Evolutionary conservation across 2,888 invertebrate species (phyloP).

Genomic region (Trachelus tabidus): DNA sequence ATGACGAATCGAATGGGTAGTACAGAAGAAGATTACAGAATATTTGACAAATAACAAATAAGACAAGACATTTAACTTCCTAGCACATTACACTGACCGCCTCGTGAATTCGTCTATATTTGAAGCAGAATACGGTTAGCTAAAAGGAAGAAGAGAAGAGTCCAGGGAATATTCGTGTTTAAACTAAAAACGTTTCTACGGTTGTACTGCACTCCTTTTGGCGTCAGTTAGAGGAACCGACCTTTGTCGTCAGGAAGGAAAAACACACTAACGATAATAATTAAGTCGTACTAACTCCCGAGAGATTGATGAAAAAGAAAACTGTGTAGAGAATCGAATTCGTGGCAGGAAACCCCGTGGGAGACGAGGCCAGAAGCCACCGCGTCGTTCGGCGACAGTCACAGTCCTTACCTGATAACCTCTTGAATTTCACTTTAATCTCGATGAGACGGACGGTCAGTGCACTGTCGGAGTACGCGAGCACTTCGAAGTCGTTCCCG

Average conservation of each 20-base stretch:
- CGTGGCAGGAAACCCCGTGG: slow-evolving; percentile 5
- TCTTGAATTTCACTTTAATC: slow-evolving; percentile 41
- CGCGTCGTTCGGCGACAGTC: not conserved
- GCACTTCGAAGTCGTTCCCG: slow-evolving; percentile 27
- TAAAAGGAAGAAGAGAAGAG: not conserved
- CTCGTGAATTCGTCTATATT: not conserved
- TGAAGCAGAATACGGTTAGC: not conserved
- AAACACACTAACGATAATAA: not conserved
- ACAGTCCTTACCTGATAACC: slow-evolving; percentile 38
- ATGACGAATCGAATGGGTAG: not conserved
- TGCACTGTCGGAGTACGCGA: slow-evolving; percentile 26
- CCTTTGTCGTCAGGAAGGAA: not conserved
- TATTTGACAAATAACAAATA: not conserved
- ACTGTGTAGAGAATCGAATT: not conserved
- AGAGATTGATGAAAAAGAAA: not conserved
- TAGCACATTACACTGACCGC: not conserved
- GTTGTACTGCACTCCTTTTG: not conserved
- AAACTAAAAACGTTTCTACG: not conserved
- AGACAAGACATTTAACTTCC: not conserved
- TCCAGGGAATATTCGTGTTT: not conserved
- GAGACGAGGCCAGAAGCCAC: slow-evolving; percentile 1
- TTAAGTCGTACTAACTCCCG: not conserved
- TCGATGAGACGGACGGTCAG: slow-evolving; percentile 30
- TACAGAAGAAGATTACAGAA: not conserved
- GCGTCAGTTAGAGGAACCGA: not conserved